Base-by-base conservation (phyloP, 2,888 invertebrate genomes). In the Teleiodes luculella region DNA sequence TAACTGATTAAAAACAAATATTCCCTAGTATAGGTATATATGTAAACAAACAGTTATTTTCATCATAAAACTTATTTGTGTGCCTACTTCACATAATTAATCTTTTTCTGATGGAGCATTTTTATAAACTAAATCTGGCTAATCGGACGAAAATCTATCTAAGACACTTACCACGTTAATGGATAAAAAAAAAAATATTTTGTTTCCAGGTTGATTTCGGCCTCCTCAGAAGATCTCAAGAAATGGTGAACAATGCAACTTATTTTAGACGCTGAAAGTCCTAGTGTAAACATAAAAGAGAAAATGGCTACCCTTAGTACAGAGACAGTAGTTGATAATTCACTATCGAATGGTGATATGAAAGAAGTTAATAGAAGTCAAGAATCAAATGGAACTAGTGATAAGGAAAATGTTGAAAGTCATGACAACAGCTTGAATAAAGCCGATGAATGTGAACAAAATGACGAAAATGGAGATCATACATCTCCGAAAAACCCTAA, bases 161-260 rank as follows among this genome's bases (percentile, higher is more conserved):
- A n/a, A n/a, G n/a, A n/a, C n/a, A n/a, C n/a, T n/a, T n/a, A n/a
- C n/a, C n/a, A n/a, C n/a, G n/a, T n/a, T n/a, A n/a, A n/a, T n/a
- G n/a, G n/a, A n/a, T n/a, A n/a, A n/a, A n/a, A n/a, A n/a, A 24
- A 24, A 6, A 24, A 24, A 24, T 24, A 24, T 41, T 18, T 41
- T 41, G 18, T 41, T n/a, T 85, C 60, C 80, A 83, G 83, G 53
- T 55, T 53, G 51, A 55, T 67, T 58, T 53, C 28, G 28, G 60
- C 64, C 63, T 65, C 58, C 54, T 52, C 53, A 54, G 65, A 67
- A 63, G 65, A 57, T 41, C 6, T 62, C 51, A 72, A 67, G 79
- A 78, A 70, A 84, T 80, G 82, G 65, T 70, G 74, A 71, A 86
- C 76, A 74, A 88, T 89, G 88, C 86, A 88, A 85, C 74, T 88